A percentile compares a stretch with the other conserved stretches of the same genome.
Evolutionary conservation across 2,888 invertebrate species (phyloP).

Genomic region (Acrobasis repandana): DNA sequence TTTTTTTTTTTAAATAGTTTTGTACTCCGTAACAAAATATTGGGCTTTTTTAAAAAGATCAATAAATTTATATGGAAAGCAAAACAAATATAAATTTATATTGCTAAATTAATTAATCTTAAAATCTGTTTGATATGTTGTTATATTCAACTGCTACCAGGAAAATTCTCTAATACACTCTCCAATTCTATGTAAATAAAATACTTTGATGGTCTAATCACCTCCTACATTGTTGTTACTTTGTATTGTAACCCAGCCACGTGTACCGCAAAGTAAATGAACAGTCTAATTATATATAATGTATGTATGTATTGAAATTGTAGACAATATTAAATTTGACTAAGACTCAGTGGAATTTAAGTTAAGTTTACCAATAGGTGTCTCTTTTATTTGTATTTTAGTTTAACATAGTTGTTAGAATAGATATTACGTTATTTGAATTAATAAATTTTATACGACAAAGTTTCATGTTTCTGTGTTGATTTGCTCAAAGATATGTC

Average conservation of each 20-base stretch:
- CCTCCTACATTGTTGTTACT: not conserved
- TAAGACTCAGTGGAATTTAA: slow-evolving; percentile 53
- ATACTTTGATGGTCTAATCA: not conserved
- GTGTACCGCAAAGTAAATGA: slow-evolving; percentile 1
- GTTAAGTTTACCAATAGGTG: slow-evolving; percentile 40
- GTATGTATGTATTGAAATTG: slow-evolving; percentile 50
- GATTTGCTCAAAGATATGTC: slow-evolving; percentile 74
- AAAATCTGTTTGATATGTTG: too few relatives aligned
- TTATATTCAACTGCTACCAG: not conserved
- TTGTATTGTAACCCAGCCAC: slow-evolving; percentile 2
- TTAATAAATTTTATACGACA: slow-evolving; percentile 73
- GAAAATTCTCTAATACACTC: not conserved
- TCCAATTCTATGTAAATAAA: not conserved
- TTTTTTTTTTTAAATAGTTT: too few relatives aligned
- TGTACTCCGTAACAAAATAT: too few relatives aligned
- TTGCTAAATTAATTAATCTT: too few relatives aligned
- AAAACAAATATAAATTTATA: not conserved
- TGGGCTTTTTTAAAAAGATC: too few relatives aligned
- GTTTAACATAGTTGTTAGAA: slow-evolving; percentile 50
- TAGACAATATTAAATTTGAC: slow-evolving; percentile 71
- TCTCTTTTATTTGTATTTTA: slow-evolving; percentile 46
- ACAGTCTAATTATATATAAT: slow-evolving; percentile 27
- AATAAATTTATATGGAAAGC: not conserved
- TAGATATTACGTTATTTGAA: slow-evolving; percentile 57
- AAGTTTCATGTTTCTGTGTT: slow-evolving; percentile 65